Conservation (phyloP, 2,797 vertebrate genomes). For the Dendrocincla tyrannina region DNA sequence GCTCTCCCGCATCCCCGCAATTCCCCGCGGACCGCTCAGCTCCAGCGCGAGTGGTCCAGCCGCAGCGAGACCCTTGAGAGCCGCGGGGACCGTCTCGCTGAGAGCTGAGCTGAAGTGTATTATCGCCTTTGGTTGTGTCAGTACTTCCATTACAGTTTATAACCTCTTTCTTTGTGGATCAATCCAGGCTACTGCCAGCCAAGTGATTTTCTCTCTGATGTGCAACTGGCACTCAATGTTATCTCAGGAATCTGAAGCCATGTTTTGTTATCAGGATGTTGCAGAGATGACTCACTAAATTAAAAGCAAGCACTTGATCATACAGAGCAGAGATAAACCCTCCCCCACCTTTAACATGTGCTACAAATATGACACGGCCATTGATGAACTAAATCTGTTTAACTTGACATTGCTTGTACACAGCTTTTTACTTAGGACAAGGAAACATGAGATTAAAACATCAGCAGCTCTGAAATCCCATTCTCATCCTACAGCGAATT, state of each 20-base stretch:
- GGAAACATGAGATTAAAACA: slow-evolving; percentile 27
- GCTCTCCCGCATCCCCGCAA: neutral
- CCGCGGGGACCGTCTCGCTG: neutral
- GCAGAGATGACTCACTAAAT: slow-evolving; percentile 29
- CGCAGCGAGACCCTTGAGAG: neutral
- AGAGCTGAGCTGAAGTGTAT: neutral
- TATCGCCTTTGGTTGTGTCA: neutral
- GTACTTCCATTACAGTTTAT: slow-evolving; percentile 6
- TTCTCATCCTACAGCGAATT: neutral
- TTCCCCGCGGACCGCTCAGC: neutral
- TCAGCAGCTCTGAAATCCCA: slow-evolving; percentile 4
- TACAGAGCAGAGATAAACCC: neutral
- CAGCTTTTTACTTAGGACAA: neutral
- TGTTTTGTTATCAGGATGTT: slow-evolving; percentile 42
- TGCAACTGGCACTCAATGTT: slow-evolving; percentile 22
- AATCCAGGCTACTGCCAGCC: neutral
- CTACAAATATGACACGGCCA: neutral
- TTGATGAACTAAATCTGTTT: neutral
- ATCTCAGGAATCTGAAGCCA: slow-evolving; percentile 48
- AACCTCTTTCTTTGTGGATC: slow-evolving; percentile 9
- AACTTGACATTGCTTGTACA: neutral
- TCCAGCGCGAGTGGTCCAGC: neutral
- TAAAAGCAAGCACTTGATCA: slow-evolving; percentile 48
- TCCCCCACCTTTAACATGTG: neutral
- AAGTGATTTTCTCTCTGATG: slow-evolving; percentile 29